These are phyloP conservation scores for Ceratosolen solmsi DNA, from an alignment of 1,140 invertebrate genomes.

Conservation along the genomic window DNA sequence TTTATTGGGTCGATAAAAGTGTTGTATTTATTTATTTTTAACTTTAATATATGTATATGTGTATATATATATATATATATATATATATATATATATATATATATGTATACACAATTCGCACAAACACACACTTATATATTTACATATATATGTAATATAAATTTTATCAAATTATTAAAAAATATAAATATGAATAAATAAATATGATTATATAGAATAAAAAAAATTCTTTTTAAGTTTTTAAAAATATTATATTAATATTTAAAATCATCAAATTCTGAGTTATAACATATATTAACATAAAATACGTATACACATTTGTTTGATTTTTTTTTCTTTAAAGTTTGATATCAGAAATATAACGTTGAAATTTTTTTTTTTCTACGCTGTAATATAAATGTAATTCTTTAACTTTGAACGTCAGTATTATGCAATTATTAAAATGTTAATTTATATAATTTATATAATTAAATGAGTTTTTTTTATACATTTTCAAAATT, in stretches of 20 bases:
- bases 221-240: no score
- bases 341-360: not conserved
- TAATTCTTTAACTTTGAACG: not conserved
- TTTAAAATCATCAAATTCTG: conserved; percentile 10
- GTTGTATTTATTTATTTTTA: not conserved
- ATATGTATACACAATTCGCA: not conserved
- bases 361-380: conserved; percentile 11
- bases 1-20: conserved; percentile 29
- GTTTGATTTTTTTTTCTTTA: not conserved
- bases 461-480: not conserved
- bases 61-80: not conserved
- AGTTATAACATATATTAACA: conserved; percentile 1
- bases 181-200: conserved; percentile 29
- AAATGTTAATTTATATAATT: conserved; percentile 15
- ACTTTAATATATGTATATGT: not conserved
- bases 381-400: not conserved
- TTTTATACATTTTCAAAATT: conserved; percentile 1
- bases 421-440: conserved; percentile 5
- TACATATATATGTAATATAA: no score
- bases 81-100: not conserved
- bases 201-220: no score
- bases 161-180: conserved; percentile 9
- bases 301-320: conserved; percentile 18
- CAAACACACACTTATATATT: no score
- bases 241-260: conserved; percentile 10